Base-by-base conservation (phyloP, 2,888 invertebrate species). In the Margaritifera margaritifera region DNA sequence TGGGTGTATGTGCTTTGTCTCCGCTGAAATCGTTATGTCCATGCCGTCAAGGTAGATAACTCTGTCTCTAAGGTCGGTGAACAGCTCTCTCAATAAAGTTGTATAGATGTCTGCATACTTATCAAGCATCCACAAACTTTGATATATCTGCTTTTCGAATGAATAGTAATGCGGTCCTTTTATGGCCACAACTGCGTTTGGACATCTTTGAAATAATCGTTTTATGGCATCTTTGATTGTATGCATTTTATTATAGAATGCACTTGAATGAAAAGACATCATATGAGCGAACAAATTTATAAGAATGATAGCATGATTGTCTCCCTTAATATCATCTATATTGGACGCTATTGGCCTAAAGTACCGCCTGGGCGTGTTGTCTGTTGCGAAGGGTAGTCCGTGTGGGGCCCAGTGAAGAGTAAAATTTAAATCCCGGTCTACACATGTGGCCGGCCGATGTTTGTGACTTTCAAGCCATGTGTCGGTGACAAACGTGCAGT, bases 71-170 rank as follows among this genome's bases (percentile, higher is more conserved):
- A 75, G 27, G 54, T 61, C 54, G n/a, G 25, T 62, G 57, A 75
- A 72, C 31, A 62, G 68, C 25, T 68, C 63, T 22, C 66, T 56
- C 8, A 75, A 63, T 31, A 70, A 64, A 22, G 68, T 53, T 27
- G 63, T 58, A 51, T 75, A 75, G 55, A 75, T 42, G 19, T 64
- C 63, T 6, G 72, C 68, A 64, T 75, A 75, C 20, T 54, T 66
- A 51, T 75, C 75, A 22, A 71, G 72, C 75, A 75, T 75, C 75
- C 75, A 75, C 52, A 75, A 61, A 20, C 66, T 71, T 24, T 66
- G 65, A 31, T 71, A 69, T 6, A 24, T 8, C 50, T 65, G 59
- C 66, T 61, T 72, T 53, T 62, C 70, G 67, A 72, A 72, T 5
- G 75, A 70, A 63, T 62, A 75, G 3, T 72, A 67, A 68, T 72